Evolutionary conservation across 2,797 vertebrate genomes (phyloP).

Genomic region (Sebastes flavidus): DNA sequence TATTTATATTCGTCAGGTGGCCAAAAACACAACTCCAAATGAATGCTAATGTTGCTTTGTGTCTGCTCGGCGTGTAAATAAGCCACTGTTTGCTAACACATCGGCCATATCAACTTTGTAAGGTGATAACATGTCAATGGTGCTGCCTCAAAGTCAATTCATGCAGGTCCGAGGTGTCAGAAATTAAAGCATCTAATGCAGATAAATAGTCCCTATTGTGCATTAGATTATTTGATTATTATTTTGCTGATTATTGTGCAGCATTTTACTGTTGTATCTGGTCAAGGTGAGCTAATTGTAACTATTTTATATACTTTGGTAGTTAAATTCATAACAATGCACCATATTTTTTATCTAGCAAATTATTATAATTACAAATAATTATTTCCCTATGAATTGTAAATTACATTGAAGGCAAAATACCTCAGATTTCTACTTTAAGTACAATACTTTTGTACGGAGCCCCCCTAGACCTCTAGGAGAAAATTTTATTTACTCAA

Average conservation of each 20-base stretch:
- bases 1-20: neutral
- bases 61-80: no score
- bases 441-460: neutral
- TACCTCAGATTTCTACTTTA: neutral
- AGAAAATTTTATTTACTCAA: no score
- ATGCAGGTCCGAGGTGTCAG: neutral
- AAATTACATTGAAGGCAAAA: neutral
- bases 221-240: neutral
- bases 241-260: neutral
- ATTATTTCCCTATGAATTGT: neutral
- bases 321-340: neutral
- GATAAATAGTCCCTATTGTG: neutral
- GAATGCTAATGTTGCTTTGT: no score
- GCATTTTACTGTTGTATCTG: neutral
- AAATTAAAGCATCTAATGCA: neutral
- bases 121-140: neutral
- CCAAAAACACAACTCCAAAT: no score
- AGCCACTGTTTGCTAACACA: no score
- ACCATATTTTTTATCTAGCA: neutral
- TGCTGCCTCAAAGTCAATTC: neutral
- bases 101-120: neutral
- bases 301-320: neutral
- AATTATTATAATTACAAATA: no score
- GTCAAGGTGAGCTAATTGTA: neutral
- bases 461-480: accelerated